Evolutionary conservation across 2,113 vertebrate species (phyloP).

Genomic region (Hydrolagus affinis): DNA sequence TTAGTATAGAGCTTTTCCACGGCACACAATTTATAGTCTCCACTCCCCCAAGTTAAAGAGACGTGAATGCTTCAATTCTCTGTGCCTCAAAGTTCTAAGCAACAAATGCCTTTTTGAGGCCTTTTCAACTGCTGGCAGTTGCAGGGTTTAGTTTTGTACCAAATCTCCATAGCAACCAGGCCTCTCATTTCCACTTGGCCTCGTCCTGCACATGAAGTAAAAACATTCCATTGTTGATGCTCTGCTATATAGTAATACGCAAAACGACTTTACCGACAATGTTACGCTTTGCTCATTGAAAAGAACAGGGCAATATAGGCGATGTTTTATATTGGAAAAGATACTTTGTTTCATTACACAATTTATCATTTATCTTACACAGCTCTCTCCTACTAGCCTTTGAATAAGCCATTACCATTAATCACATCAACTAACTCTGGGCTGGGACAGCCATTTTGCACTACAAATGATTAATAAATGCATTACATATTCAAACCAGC

Average conservation of each 20-base stretch:
- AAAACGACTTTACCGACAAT: conserved; percentile 7
- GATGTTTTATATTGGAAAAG: conserved; percentile 4
- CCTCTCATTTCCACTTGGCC: conserved; percentile 25
- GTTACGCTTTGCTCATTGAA: neutral
- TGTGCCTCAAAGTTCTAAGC: conserved; percentile 28
- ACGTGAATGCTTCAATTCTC: conserved; percentile 20
- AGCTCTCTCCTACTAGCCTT: neutral
- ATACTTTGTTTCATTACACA: neutral
- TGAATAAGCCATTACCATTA: conserved; percentile 14
- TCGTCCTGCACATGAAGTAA: neutral
- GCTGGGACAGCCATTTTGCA: neutral
- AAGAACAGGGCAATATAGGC: neutral
- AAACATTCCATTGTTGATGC: conserved; percentile 5
- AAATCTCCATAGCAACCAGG: conserved; percentile 27
- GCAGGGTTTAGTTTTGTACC: conserved; percentile 19
- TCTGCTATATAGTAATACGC: conserved; percentile 2
- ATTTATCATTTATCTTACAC: conserved; percentile 1
- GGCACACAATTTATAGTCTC: neutral
- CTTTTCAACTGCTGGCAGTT: conserved; percentile 25
- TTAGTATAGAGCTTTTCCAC: neutral
- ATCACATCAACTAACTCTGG: neutral
- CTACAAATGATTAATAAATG: conserved; percentile 30
- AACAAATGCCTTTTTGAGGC: conserved; percentile 25
- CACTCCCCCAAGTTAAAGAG: conserved; percentile 6
- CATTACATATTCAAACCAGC: conserved; percentile 25